These are phyloP conservation scores for Troides aeacus DNA, from an alignment of 2,888 invertebrate species.

Conservation along the genomic window DNA sequence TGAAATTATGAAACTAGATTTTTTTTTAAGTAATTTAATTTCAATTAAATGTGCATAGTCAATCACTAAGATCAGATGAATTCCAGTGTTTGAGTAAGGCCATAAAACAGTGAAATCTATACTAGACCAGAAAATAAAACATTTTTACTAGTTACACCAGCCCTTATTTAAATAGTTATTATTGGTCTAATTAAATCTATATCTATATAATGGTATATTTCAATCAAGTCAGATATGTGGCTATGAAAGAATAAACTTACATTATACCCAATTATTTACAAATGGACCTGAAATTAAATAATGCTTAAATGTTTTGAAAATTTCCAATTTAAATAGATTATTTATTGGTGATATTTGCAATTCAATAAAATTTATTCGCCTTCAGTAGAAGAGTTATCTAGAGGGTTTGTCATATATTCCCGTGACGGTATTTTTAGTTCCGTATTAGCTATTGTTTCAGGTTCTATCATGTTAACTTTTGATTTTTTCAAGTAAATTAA, in stretches of 20 bases:
- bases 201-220: too few species aligned
- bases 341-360: not conserved
- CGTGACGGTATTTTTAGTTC: not conserved
- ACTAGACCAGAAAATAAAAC: not conserved
- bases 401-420: not conserved
- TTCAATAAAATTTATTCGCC: not conserved
- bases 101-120: not conserved
- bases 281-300: too few species aligned
- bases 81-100: not conserved
- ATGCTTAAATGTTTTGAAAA: too few species aligned
- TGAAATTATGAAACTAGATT: not conserved
- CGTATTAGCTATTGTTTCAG: not conserved
- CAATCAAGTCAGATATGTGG: too few species aligned
- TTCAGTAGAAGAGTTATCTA: not conserved
- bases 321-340: not conserved
- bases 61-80: not conserved
- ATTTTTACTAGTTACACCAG: not conserved
- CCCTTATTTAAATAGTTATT: not conserved
- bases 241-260: too few species aligned
- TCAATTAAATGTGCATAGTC: not conserved
- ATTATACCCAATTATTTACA: too few species aligned
- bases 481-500: conserved; percentile 47
- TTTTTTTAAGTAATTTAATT: not conserved
- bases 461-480: conserved; percentile 38
- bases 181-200: not conserved